Conservation (phyloP, 2,797 vertebrate genomes). For the Tokudaia tokunoshimensis region DNA sequence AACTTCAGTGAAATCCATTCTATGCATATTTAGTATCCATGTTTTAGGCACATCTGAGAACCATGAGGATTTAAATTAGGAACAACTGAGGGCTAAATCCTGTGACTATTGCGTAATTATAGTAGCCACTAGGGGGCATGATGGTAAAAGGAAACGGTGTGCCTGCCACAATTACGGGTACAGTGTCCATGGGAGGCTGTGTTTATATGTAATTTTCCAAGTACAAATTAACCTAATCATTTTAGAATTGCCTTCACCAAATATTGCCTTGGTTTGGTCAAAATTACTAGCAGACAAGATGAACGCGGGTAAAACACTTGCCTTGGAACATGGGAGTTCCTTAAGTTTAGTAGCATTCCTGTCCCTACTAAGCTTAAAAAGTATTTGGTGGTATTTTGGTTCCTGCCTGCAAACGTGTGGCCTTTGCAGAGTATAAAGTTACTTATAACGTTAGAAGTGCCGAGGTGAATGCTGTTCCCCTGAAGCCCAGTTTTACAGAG, state of each 20-base stretch:
- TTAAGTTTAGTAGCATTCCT: neutral
- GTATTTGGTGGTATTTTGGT: neutral
- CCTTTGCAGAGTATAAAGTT: neutral
- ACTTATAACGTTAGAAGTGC: neutral
- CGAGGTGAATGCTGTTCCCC: no score
- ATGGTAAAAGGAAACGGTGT: rapidly evolving
- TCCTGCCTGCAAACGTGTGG: neutral
- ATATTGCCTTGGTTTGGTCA: neutral
- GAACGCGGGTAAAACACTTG: neutral
- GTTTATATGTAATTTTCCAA: no score
- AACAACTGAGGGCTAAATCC: rapidly evolving
- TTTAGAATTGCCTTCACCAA: no score
- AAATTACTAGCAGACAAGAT: neutral
- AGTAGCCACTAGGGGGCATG: slow-evolving; percentile 3
- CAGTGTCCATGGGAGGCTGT: neutral
- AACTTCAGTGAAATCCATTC: neutral
- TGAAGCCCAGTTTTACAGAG: neutral
- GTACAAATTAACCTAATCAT: neutral
- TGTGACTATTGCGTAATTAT: neutral
- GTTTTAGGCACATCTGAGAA: neutral
- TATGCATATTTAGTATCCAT: neutral
- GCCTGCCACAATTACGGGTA: no score
- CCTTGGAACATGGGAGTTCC: no score
- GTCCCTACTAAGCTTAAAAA: neutral
- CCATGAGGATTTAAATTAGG: neutral